phyloP scores from a whole-genome alignment of 2,113 vertebrate species.

The Clinocottus analis region DNA sequence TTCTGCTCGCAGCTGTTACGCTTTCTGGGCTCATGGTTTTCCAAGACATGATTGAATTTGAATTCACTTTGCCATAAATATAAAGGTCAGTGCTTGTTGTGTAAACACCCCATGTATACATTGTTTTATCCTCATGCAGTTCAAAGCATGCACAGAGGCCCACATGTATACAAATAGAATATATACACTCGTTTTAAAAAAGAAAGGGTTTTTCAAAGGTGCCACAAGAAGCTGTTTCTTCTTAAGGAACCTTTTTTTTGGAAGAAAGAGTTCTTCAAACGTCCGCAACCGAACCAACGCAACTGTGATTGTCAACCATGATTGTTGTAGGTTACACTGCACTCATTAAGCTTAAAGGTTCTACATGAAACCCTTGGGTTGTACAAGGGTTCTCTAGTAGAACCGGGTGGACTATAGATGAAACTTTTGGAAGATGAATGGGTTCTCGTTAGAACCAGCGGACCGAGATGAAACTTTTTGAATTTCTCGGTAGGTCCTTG shows the following conservation, averaged over 20 bases:
- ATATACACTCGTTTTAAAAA: neutral
- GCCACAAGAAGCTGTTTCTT: no score
- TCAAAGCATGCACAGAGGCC: neutral
- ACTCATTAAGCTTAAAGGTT: neutral
- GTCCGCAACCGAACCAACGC: no score
- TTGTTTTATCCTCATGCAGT: neutral
- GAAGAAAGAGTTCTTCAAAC: neutral
- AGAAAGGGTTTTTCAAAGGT: neutral
- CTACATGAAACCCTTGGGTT: neutral
- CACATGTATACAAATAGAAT: neutral
- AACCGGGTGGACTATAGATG: no score
- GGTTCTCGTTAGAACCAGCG: no score
- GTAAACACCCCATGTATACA: slow-evolving; percentile 18
- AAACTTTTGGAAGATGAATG: no score
- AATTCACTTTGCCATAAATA: slow-evolving; percentile 26
- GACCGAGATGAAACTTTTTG: no score
- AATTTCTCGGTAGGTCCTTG: no score
- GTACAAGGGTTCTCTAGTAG: neutral
- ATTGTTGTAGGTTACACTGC: neutral
- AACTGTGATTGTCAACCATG: neutral
- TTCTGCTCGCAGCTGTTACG: slow-evolving; percentile 53
- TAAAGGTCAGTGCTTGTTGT: slow-evolving; percentile 53
- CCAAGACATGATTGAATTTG: slow-evolving; percentile 59
- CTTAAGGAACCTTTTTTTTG: neutral
- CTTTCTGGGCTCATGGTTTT: slow-evolving; percentile 53